Percentiles rank a stretch among this genome's conserved stretches.
Evolutionary conservation across 2,113 vertebrate genomes (phyloP).

Genomic region (Tamias sibiricus): DNA sequence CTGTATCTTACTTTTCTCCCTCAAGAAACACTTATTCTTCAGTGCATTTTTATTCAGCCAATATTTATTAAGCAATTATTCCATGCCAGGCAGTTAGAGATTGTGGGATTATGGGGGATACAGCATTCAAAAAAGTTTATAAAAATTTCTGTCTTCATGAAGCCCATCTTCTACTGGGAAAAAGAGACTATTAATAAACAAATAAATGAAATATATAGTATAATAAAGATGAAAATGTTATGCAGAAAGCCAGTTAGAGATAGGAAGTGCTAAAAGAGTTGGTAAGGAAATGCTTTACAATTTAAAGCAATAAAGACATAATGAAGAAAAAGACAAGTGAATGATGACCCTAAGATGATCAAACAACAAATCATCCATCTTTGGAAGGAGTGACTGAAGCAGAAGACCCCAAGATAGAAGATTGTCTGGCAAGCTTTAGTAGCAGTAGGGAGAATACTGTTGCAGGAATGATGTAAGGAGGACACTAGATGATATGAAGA

Average conservation of each 20-base stretch:
- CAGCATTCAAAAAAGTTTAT: neutral
- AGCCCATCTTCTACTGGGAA: neutral
- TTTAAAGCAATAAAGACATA: neutral
- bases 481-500: neutral
- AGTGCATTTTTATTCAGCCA: neutral
- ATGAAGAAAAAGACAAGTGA: neutral
- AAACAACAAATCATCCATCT: neutral
- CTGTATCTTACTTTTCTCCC: neutral
- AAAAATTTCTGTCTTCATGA: neutral
- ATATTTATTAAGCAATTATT: constrained; percentile 26
- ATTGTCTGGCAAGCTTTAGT: neutral
- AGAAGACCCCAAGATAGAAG: neutral
- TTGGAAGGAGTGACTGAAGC: neutral
- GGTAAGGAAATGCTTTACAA: neutral
- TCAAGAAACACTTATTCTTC: neutral
- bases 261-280: neutral
- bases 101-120: neutral
- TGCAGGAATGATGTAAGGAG: neutral
- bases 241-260: neutral
- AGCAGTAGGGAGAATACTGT: neutral
- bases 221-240: neutral
- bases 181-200: neutral
- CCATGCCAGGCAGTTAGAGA: neutral
- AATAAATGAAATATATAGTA: neutral
- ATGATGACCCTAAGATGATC: neutral